Base-by-base conservation (phyloP, 92 coral and sea anemone genomes). In the Paramuricea clavata region DNA sequence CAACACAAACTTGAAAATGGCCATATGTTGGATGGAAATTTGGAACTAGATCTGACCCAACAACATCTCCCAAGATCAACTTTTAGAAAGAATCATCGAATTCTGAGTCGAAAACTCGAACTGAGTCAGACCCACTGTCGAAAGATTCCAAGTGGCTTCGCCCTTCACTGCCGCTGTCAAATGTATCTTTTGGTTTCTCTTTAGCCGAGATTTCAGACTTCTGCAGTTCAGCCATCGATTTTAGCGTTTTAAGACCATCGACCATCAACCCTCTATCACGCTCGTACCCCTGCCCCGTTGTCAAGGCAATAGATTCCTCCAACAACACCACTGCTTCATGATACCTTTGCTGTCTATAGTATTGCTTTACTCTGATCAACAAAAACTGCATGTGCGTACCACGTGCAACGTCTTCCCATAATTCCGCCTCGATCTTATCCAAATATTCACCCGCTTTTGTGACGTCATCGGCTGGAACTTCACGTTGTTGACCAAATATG, bases 401-500 rank as follows among this genome's bases (percentile, higher is more conserved):
- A 68, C 34, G 36, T 25, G 74, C 41, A 8, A 68, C 39, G 28
- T 68, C 44, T 5, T 16, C 39, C 41, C 41, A 68, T 19, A 68
- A 68, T 25, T 68, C 74, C 35, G 33, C 28, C 39, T 68, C 39
- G 12, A 68, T 68, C 41, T 25, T 68, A 5, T 68, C 74, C 74
- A 68, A 32, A 41, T 30, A 68, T 68, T 25, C 35, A 0, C 33
- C 35, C 41, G 74, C 74, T 36, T 23, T 30, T 15, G 33, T 32
- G 41, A 68, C 74, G 74, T 68, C 74, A 68, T 6, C 6, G 21
- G 41, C 34, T 11, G 74, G 74, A 25, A 30, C 74, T 11, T 68
- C 35, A 41, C 74, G 74, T 8, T 68, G 74, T 68, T 68, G 74
- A 23, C 74, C 74, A 68, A 68, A 68, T 30, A 68, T 6, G 74